phyloP scores from a whole-genome alignment of 30 jellyfish, hydroid and myxozoan species.

The Turritopsis rubra region DNA sequence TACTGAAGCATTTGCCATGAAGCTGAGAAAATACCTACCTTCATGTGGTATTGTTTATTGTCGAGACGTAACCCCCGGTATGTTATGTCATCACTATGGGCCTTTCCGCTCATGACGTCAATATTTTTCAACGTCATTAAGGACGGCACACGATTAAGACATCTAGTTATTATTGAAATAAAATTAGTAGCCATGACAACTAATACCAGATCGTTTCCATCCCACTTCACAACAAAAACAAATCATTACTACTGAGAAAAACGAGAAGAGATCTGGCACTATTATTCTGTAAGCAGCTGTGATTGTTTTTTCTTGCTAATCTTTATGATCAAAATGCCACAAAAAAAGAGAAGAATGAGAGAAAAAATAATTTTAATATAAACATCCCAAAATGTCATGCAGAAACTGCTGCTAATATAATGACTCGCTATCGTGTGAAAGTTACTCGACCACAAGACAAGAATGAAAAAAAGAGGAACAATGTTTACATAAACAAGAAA shows the following conservation, averaged over 20 bases:
- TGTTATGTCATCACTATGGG: background rate
- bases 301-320: background rate
- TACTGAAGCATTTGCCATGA: no score
- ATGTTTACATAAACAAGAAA: no score
- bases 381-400: no score
- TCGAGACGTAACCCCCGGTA: constrained; percentile 1
- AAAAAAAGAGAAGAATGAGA: no score
- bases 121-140: background rate
- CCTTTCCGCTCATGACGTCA: background rate
- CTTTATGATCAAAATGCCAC: background rate
- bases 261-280: background rate
- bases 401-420: no score
- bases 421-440: no score
- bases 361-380: no score
- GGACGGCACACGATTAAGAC: background rate
- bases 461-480: no score
- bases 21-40: background rate
- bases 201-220: background rate
- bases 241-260: background rate
- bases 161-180: background rate
- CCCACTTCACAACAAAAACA: background rate
- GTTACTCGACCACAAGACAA: no score
- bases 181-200: background rate
- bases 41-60: background rate
- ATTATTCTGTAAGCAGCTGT: background rate